Evolutionary conservation across 2,888 invertebrate genomes (phyloP).

Genomic region (Arenicola marina): DNA sequence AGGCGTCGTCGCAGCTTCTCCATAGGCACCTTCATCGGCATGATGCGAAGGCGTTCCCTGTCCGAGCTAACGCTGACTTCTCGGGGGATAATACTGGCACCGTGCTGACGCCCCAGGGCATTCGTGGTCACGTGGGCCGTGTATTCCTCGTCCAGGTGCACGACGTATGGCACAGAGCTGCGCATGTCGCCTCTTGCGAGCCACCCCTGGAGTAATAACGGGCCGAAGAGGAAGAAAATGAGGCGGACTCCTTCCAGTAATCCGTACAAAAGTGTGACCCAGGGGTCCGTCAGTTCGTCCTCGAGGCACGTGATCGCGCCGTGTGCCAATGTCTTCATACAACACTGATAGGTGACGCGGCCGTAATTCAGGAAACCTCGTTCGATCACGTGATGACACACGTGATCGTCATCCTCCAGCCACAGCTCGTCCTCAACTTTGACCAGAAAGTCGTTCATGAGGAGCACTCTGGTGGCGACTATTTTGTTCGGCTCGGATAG

Average conservation of each 20-base stretch:
- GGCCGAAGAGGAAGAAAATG: background rate
- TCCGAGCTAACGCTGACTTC: background rate
- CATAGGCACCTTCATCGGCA: background rate
- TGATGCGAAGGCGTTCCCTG: background rate
- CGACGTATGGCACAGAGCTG: background rate
- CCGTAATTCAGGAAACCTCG: background rate
- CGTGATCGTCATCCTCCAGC: background rate
- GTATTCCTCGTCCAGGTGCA: background rate
- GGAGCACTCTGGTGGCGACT: background rate
- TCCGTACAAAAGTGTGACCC: background rate
- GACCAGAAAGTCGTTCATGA: conserved; percentile 2
- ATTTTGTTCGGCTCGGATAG: background rate
- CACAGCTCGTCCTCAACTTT: background rate
- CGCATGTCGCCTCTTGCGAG: background rate
- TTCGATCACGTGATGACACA: background rate
- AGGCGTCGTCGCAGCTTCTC: background rate
- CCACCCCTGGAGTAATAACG: background rate
- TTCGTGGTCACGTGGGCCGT: background rate
- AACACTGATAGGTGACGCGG: background rate
- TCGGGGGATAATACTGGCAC: background rate
- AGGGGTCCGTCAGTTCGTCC: background rate
- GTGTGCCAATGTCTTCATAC: background rate
- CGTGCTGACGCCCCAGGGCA: background rate
- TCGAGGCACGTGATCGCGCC: background rate
- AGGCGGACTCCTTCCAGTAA: background rate